Percentiles rank a stretch among this genome's conserved stretches.
Evolutionary conservation across 2,888 invertebrate genomes (phyloP).

Genomic region (Scaptomyza parva): DNA sequence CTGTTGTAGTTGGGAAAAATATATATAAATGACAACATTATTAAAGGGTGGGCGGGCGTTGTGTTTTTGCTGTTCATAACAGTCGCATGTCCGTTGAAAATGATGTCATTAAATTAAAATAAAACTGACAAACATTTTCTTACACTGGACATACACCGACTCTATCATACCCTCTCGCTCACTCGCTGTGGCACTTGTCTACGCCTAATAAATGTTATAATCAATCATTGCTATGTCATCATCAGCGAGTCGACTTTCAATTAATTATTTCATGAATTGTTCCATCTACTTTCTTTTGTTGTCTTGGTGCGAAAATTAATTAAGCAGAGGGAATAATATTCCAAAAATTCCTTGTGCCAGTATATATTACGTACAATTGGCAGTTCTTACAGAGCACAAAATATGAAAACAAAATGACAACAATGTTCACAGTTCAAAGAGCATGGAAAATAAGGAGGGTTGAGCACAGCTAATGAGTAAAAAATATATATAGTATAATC

Average conservation of each 20-base stretch:
- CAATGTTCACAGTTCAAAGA: slow-evolving; percentile 34
- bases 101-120: slow-evolving; percentile 62
- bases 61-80: slow-evolving; percentile 34
- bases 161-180: slow-evolving; percentile 17
- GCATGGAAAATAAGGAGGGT: slow-evolving; percentile 38
- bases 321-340: background rate
- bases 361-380: too few species aligned
- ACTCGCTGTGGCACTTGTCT: slow-evolving; percentile 1
- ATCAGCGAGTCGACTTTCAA: background rate
- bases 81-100: slow-evolving; percentile 54
- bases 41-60: slow-evolving; percentile 52
- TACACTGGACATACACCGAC: slow-evolving; percentile 14
- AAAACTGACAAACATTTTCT: slow-evolving; percentile 24
- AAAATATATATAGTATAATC: slow-evolving; percentile 6
- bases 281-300: background rate
- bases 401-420: background rate
- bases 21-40: slow-evolving; percentile 64
- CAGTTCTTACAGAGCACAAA: background rate
- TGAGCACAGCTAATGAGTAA: slow-evolving; percentile 37
- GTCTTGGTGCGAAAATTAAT: background rate
- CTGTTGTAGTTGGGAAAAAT: slow-evolving; percentile 51
- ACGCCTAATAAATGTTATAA: slow-evolving; percentile 6
- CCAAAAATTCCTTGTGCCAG: background rate
- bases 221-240: slow-evolving; percentile 12
- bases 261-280: background rate